Conservation (phyloP, 2,797 vertebrate genomes). For the Silurus aristotelis region DNA sequence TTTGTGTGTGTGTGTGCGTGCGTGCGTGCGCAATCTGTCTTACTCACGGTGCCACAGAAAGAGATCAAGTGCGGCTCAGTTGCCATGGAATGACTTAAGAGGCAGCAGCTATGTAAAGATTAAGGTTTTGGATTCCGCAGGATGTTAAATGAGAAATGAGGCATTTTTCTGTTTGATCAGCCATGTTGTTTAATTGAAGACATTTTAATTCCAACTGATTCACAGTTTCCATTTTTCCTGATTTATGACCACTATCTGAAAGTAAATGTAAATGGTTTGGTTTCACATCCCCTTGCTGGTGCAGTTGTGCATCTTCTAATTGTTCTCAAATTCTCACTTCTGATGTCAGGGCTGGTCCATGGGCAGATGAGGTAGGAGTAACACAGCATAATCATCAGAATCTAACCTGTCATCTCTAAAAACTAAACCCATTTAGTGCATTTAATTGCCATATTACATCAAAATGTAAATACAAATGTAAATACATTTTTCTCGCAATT, state of each 20-base stretch:
- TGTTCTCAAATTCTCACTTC: slow-evolving; percentile 7
- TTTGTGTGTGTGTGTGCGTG: not conserved
- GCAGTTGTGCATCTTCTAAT: slow-evolving; percentile 2
- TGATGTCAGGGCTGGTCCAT: too few species aligned
- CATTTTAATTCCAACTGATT: slow-evolving; percentile 14
- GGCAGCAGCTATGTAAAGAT: slow-evolving; percentile 45
- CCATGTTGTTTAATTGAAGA: slow-evolving; percentile 41
- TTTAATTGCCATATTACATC: too few species aligned
- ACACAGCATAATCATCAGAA: not conserved
- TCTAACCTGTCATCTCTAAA: not conserved
- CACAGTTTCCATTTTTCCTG: not conserved
- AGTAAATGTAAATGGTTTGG: not conserved
- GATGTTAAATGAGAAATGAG: slow-evolving; percentile 37
- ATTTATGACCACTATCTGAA: not conserved
- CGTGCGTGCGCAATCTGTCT: slow-evolving; percentile 9
- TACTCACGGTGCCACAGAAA: slow-evolving; percentile 23
- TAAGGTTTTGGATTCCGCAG: slow-evolving; percentile 36
- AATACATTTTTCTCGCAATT: too few species aligned
- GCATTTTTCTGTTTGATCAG: slow-evolving; percentile 36
- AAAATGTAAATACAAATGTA: too few species aligned
- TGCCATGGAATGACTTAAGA: slow-evolving; percentile 49
- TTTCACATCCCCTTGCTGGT: not conserved
- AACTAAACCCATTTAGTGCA: too few species aligned
- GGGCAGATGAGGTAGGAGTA: not conserved
- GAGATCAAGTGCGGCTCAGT: slow-evolving; percentile 51